Evolutionary conservation across 2,888 invertebrate genomes (phyloP), one percentile per base, ranked within the genome.

Genomic region (Mycalesis mineus): DNA sequence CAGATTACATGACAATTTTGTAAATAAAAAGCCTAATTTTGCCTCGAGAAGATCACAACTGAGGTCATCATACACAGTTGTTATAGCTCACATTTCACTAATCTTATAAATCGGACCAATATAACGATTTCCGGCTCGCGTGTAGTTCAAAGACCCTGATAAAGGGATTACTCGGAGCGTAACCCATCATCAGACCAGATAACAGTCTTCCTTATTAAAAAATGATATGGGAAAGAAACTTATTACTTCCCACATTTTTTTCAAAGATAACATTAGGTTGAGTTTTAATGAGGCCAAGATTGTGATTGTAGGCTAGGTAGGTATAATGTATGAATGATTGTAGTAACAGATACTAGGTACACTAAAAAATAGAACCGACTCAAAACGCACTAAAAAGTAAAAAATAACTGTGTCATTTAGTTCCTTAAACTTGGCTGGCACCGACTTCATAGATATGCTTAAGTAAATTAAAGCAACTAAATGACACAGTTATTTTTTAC

Each of bases 51-150:
- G n/a, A n/a, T n/a, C n/a, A n/a, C n/a, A n/a, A n/a, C n/a, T n/a
- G n/a, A n/a, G n/a, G n/a, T n/a, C n/a, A n/a, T n/a, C n/a, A n/a
- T n/a, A n/a, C n/a, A n/a, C n/a, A n/a, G n/a, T n/a, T n/a, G n/a
- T 22, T 22, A 22, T 22, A 22, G 33, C 33, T 33, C 1, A 42
- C 22, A 14, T 36, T 42, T 17, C 37, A 36, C 41, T 53, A 42
- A 54, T 55, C 44, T 36, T 44, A 58, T 37, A 47, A 52, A 33
- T 50, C 50, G 37, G 37, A 53, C 58, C 59, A 49, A 40, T 40
- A 15, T 22, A 41, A 41, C 31, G 33, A 51, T 57, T 55, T 45
- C 51, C 57, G 44, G 51, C n/a, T n/a, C 22, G 36, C 39, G 17
- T 9, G 13, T 33, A 42, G 52, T 41, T 51, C 42, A 52, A 33